Evolutionary conservation across 2,888 invertebrate genomes (phyloP), one percentile per base, ranked within the genome.

Genomic region (Tanytarsus gracilentus): DNA sequence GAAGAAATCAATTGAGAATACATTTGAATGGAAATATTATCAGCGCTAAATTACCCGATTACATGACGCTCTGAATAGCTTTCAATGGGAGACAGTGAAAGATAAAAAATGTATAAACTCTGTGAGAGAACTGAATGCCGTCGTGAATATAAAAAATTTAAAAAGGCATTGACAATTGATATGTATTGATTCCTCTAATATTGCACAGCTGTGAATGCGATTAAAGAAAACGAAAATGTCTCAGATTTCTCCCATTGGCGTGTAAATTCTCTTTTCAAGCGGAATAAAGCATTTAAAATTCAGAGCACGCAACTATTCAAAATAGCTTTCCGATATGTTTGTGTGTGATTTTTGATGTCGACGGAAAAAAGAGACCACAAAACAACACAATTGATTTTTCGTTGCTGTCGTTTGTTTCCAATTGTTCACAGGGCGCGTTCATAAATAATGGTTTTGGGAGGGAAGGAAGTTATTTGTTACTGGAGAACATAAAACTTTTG

Each of bases 171-270:
- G 44, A 44, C 44, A 44, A 44, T 44, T 44, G 44, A 44, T 44
- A 18, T 44, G 23, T 44, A 23, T 44, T 44, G 44, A 44, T 44
- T 44, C 36, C 23, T 44, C 44, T 23, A 44, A 44, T 25, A 16
- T 36, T 26, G 33, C 53, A 53, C 53, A 53, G 53, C 53, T 53
- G 53, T 53, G 25, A 27, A 29, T 44, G 3, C 16, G 27, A 51
- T 27, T 29, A 27, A n/a, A n/a, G 21, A 23, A 52, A 30, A 18
- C 18, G 40, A n/a, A 36, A n/a, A 14, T 16, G 11, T 51, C n/a
- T 51, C 51, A 8, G 16, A 51, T 51, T 14, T 51, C 51, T 36
- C 16, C 36, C n/a, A 36, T 14, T 36, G 1, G n/a, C 1, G 1
- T 1, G n/a, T 36, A 14, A 14, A 14, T 36, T 14, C 14, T 33